Base-by-base conservation (phyloP, 2,113 vertebrate genomes). In the Esox niger region DNA sequence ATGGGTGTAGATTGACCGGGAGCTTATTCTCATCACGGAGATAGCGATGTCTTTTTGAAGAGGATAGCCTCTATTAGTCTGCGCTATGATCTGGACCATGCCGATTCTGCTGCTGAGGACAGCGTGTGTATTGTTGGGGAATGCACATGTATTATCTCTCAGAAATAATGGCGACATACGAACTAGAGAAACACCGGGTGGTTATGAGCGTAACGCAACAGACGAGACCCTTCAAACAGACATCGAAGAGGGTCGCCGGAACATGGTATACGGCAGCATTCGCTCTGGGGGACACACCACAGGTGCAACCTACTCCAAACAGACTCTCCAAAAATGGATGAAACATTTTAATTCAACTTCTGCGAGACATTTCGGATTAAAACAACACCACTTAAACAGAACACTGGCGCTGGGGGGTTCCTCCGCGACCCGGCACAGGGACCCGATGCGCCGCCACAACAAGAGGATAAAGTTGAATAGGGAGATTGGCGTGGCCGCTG, bases 381-480 rank as follows among this genome's bases (percentile, higher is more conserved):
- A 81, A 60, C 82, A 76, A 60, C 81, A 77, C 67, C 76, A 79
- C 59, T 70, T 52, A 10, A 84, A 82, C 64, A 76, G 84, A 77
- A 86, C 74, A 2, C 77, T 78, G 69, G 79, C 81, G 11, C 72
- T 73, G 64, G 25, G 30, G 76, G 78, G 83, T 49, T 78, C 83
- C 35, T 49, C 69, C 62, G 70, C 70, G n/a, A 75, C 35, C 72
- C 79, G 76, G 6, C 85, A 68, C 31, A 81, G 84, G 82, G 87
- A 80, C 69, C 69, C 64, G 38, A 4, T 6, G 75, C 83, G 71
- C 71, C 81, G 79, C 57, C 62, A 64, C 61, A n/a, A n/a, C n/a
- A 86, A 76, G 82, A 84, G 83, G 80, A 85, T 85, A 80, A 88
- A 91, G 88, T 88, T 91, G 85, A 87, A 84, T 81, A 76, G 81